Evolutionary conservation across 2,797 vertebrate species (phyloP).

Genomic region (Alosa sapidissima): DNA sequence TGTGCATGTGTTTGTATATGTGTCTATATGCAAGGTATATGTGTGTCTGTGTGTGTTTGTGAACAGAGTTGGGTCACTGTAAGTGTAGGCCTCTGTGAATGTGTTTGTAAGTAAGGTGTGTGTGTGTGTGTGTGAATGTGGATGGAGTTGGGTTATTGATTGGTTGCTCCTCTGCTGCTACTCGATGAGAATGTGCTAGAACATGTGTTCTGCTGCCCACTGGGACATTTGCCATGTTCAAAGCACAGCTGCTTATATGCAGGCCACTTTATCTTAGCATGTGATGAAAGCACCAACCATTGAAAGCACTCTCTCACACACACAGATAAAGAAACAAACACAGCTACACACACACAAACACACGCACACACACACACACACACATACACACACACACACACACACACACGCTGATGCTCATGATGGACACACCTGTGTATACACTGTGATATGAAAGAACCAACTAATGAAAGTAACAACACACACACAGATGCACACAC

Average conservation of each 20-base stretch:
- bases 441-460: too few relatives aligned
- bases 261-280: not conserved
- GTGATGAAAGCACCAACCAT: not conserved
- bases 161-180: not conserved
- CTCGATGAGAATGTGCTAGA: constrained; percentile 3
- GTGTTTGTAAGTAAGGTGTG: not conserved
- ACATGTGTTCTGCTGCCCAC: not conserved
- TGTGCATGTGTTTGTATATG: too few relatives aligned
- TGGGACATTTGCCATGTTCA: not conserved
- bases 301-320: too few relatives aligned
- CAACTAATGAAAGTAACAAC: too few relatives aligned
- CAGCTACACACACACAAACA: not conserved
- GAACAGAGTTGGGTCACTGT: too few relatives aligned
- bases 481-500: not conserved
- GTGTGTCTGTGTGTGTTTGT: too few relatives aligned
- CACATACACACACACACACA: not conserved
- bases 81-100: too few relatives aligned
- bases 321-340: too few relatives aligned
- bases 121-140: not conserved
- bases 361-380: not conserved
- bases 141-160: not conserved
- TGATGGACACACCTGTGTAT: too few relatives aligned
- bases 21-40: too few relatives aligned
- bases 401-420: too few relatives aligned
- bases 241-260: not conserved